Conservation (phyloP, 2,797 vertebrate species). For the Liparis tanakae region DNA sequence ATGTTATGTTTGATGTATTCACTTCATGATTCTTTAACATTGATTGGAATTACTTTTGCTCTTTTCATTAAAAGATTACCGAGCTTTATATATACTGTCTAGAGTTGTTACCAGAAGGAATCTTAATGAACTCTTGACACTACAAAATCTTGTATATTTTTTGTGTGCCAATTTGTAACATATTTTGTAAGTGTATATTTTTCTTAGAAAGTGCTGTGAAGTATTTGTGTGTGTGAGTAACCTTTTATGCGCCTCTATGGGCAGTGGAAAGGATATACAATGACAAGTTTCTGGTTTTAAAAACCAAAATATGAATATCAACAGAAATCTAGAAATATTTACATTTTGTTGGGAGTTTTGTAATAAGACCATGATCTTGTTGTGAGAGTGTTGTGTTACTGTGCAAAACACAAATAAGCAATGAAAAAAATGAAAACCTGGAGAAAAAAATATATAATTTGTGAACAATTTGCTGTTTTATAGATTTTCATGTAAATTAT, state of each 20-base stretch:
- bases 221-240: slow-evolving; percentile 99
- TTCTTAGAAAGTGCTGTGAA: slow-evolving; percentile 99
- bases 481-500: slow-evolving; percentile 99
- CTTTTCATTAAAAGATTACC: slow-evolving; percentile 94
- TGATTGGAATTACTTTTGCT: slow-evolving; percentile 94
- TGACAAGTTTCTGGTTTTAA: slow-evolving; percentile 99
- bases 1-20: slow-evolving; percentile 96
- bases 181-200: slow-evolving; percentile 99
- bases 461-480: slow-evolving; percentile 99
- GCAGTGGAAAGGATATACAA: slow-evolving; percentile 99
- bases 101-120: slow-evolving; percentile 99
- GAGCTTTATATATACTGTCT: slow-evolving; percentile 99
- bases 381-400: slow-evolving; percentile 99
- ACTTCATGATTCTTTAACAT: slow-evolving; percentile 97
- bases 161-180: slow-evolving; percentile 99
- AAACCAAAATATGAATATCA: slow-evolving; percentile 99
- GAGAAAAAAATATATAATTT: slow-evolving; percentile 88
- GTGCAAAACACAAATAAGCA: slow-evolving; percentile 98
- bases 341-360: slow-evolving; percentile 99
- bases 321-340: slow-evolving; percentile 88
- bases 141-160: slow-evolving; percentile 99
- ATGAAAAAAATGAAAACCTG: slow-evolving; percentile 89
- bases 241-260: slow-evolving; percentile 97
- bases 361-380: slow-evolving; percentile 99
- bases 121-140: slow-evolving; percentile 99